Base-by-base conservation (phyloP, 2,797 vertebrate species). In the Microhierax caerulescens region DNA sequence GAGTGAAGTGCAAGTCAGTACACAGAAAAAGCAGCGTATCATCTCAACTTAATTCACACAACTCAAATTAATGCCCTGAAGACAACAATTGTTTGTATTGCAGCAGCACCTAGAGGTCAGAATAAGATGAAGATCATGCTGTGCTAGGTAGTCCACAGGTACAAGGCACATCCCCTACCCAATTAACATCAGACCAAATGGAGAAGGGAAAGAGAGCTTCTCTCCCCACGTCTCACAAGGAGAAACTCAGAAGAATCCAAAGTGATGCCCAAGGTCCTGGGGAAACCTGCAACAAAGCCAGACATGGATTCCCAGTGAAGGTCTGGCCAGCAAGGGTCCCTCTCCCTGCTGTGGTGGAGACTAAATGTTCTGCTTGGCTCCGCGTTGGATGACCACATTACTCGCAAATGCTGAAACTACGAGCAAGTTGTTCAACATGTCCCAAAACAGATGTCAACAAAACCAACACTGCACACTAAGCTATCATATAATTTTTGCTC, bases 31-130 rank as follows among this genome's bases (percentile, higher is more conserved):
- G 3, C 75, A 61, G 36, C 1, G 23, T n/a, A 30, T 27, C 63
- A 39, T 17, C 74, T 36, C 56, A 34, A 51, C 36, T 22, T 9
- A 7, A 22, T 23, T 47, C 30, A 15, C 11, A 7, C 16, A 19
- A 47, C 13, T 0, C 61, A 48, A 36, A 2, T 9, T 5, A 75
- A 51, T 0, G 0, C 51, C 39, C 65, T 1, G 30, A 47, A 76
- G 47, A 30, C 47, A 63, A 25, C 30, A 30, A 74, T 18, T 18
- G 61, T 73, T 69, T 54, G 77, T 2, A 30, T 8, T 69, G 85
- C 93, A 96, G 93, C 93, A 95, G 90, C 87, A 96, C 88, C 80
- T 47, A 23, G 76, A 79, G 84, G 76, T 75, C 77, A 86, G 57
- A 72, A 77, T 4, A 85, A 43, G 76, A 63, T 34, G 73, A 86